Conservation (phyloP, 1,140 invertebrate species). For the Aphelenchoides fujianensis region DNA sequence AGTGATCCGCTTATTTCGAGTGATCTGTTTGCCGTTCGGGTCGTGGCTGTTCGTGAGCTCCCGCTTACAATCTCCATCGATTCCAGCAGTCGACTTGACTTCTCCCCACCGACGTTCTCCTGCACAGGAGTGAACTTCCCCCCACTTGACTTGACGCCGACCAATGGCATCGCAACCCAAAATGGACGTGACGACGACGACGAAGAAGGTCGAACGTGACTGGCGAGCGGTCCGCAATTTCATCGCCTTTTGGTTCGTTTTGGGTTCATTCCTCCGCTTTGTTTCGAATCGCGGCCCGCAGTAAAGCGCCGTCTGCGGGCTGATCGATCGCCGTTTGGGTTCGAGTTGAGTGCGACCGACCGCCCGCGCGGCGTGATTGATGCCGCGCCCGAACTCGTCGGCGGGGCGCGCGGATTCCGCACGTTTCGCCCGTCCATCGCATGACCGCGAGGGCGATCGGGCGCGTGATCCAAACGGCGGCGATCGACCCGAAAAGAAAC, state of each 20-base stretch:
- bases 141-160: background rate
- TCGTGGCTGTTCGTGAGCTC: too few species aligned
- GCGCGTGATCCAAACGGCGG: too few species aligned
- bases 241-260: constrained; percentile 7
- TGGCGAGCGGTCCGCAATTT: background rate
- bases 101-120: constrained; percentile 4
- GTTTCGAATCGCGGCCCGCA: background rate
- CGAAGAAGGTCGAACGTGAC: background rate
- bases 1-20: too few species aligned
- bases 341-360: background rate
- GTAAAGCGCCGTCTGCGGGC: background rate
- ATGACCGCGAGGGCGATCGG: background rate
- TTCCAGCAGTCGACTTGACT: too few species aligned
- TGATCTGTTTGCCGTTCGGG: too few species aligned
- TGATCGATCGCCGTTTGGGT: background rate
- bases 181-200: background rate
- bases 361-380: background rate
- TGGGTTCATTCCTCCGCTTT: background rate
- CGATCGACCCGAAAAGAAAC: too few species aligned
- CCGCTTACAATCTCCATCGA: too few species aligned
- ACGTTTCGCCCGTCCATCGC: background rate
- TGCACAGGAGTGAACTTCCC: background rate
- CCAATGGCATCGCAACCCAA: background rate
- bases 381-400: background rate
- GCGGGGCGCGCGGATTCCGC: background rate